A percentile compares a stretch with the other conserved stretches of the same genome.
These are phyloP conservation scores for Malurus elegans DNA, from an alignment of 2,113 vertebrate species.

Conservation along the genomic window DNA sequence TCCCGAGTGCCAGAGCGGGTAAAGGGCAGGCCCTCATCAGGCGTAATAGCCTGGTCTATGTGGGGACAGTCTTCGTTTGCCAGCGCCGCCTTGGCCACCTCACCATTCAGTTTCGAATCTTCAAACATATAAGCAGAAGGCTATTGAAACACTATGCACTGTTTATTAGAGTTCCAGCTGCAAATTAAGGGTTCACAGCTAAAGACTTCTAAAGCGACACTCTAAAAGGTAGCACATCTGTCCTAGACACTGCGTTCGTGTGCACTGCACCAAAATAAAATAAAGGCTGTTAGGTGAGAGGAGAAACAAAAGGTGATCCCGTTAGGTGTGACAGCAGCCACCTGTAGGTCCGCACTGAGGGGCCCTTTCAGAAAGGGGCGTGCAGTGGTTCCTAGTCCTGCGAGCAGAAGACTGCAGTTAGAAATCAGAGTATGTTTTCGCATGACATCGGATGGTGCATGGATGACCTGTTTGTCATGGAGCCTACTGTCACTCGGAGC, in stretches of 20 bases:
- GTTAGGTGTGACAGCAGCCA: conserved; percentile 44
- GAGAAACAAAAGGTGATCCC: conserved; percentile 36
- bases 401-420: conserved; percentile 66
- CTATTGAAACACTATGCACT: conserved; percentile 84
- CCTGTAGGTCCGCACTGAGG: conserved; percentile 2
- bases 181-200: conserved; percentile 66
- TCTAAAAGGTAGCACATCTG: conserved; percentile 63
- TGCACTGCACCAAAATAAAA: conserved; percentile 50
- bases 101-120: conserved; percentile 99
- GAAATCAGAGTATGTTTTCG: conserved; percentile 13
- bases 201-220: conserved; percentile 43
- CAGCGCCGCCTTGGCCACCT: conserved; percentile 95
- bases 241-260: conserved; percentile 38
- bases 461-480: conserved; percentile 23
- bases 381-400: conserved; percentile 64
- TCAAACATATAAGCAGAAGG: conserved; percentile 87
- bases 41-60: conserved; percentile 98
- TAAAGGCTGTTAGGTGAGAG: conserved; percentile 43
- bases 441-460: conserved; percentile 31
- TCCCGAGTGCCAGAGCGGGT: conserved; percentile 91
- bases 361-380: conserved; percentile 34
- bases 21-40: conserved; percentile 96
- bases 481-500: conserved; percentile 14
- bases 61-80: conserved; percentile 99
- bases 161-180: conserved; percentile 68